Evolutionary conservation across 1,140 invertebrate species (phyloP), one percentile per base, ranked within the genome.

Genomic region (Archivesica marissinica): DNA sequence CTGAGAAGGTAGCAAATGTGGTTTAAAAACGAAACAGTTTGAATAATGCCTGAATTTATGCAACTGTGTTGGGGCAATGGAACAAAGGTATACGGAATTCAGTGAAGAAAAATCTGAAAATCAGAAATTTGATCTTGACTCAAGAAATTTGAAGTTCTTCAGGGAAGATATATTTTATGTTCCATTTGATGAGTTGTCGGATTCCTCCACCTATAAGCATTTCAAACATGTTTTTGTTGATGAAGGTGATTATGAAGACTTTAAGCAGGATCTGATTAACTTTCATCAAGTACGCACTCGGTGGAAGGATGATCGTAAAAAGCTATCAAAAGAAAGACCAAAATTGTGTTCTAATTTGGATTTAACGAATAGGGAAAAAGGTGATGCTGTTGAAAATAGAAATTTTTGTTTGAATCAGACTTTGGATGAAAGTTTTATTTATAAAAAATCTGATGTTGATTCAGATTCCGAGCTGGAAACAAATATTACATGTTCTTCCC

Each of bases 161-260:
- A 86, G 83, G 39, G 86, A 88, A 17, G 88, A 88, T 66, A 89
- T 91, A 39, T 89, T 92, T 82, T 82, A 89, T 47, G 80, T 92
- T 66, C 88, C 86, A 39, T 92, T 88, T 75, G 64, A 85, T 33
- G 88, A 91, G 38, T 77, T 92, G 11, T 30, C 70, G 44, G 76
- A 83, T 17, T 89, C 89, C 17, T 41, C 82, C 25, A 77, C 33
- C 64, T 92, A 88, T 41, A 87, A 84, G 23, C 89, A 90, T 80
- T 87, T 91, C 39, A 86, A 86, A 20, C 79, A 91, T 88, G 91
- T 90, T 23, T 93, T 92, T 85, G 33, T 79, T 13, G 90, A 91
- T 87, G 90, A 91, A 70, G 80, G 90, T n/a, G 92, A 93, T 74
- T 93, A 92, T 87, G 92, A 93, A 72, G 92, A 92, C 28, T 91